Percentiles rank a stretch among this genome's conserved stretches.
These are phyloP conservation scores for Bovichtus variegatus DNA, from an alignment of 2,797 vertebrate species.

Conservation along the genomic window DNA sequence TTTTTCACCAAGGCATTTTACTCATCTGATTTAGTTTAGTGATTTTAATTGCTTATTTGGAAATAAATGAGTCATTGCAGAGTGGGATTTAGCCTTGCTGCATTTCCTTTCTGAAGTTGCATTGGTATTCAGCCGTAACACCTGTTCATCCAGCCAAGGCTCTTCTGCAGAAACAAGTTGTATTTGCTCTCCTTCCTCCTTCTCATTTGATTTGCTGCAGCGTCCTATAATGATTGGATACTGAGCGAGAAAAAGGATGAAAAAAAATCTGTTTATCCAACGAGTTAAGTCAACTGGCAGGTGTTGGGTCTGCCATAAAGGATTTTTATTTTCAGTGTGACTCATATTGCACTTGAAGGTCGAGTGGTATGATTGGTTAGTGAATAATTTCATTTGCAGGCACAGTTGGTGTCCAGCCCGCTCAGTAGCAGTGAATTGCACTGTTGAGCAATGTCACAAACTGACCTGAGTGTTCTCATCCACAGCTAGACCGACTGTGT, in stretches of 20 bases:
- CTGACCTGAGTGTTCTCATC: constrained; percentile 32
- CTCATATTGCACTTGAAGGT: constrained; percentile 33
- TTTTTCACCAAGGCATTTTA: constrained; percentile 36
- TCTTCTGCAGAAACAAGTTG: constrained; percentile 44
- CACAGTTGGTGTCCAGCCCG: constrained; percentile 16
- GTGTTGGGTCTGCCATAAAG: constrained; percentile 34
- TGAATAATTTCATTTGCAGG: constrained; percentile 57
- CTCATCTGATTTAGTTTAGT: constrained; percentile 46
- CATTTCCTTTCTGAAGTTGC: constrained; percentile 47
- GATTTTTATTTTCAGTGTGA: constrained; percentile 48
- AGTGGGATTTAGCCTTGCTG: constrained; percentile 54
- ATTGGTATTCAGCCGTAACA: constrained; percentile 66
- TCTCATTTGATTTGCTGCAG: constrained; percentile 38
- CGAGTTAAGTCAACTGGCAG: constrained; percentile 50
- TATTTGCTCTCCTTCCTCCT: constrained; percentile 36
- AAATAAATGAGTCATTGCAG: constrained; percentile 57
- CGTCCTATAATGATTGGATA: constrained; percentile 31
- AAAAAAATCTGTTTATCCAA: constrained; percentile 36
- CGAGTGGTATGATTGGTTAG: constrained; percentile 45
- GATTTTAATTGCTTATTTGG: constrained; percentile 55
- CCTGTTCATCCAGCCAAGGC: constrained; percentile 61
- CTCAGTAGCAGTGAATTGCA: constrained; percentile 18
- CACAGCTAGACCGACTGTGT: constrained; percentile 9
- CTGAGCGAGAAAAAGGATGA: neutral
- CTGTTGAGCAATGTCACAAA: constrained; percentile 35